phyloP scores from a whole-genome alignment of 2,113 vertebrate species.

The Crypturellus undulatus region DNA sequence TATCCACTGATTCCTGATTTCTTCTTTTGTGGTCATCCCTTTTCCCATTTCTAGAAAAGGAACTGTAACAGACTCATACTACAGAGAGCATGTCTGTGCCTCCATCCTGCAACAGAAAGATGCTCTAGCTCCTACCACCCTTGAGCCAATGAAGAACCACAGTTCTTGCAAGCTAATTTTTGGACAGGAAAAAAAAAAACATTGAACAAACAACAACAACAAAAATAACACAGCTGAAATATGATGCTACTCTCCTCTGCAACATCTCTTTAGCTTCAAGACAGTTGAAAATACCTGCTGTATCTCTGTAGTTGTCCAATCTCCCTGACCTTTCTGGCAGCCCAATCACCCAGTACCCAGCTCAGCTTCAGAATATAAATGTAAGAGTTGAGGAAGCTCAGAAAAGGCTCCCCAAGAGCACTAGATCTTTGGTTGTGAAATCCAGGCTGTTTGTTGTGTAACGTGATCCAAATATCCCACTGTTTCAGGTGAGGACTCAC shows the following conservation, averaged over 20 bases:
- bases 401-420: neutral
- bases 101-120: neutral
- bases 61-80: neutral
- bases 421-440: neutral
- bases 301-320: neutral
- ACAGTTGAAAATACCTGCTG: neutral
- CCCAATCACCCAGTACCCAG: neutral
- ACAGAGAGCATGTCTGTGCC: neutral
- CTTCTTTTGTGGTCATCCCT: neutral
- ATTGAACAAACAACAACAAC: too few species aligned
- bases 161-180: neutral
- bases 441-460: neutral
- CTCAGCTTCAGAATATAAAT: neutral
- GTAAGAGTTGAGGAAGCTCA: neutral
- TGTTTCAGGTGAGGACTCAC: neutral
- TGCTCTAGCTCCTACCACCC: neutral
- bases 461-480: rapidly evolving
- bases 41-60: neutral
- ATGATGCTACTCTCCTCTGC: neutral
- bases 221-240: neutral
- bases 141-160: neutral
- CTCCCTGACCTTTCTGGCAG: neutral
- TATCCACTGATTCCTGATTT: neutral
- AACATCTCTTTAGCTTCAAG: neutral
- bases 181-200: too few species aligned